Evolutionary conservation across 2,888 invertebrate species (phyloP).

Genomic region (Rotaria macrura): DNA sequence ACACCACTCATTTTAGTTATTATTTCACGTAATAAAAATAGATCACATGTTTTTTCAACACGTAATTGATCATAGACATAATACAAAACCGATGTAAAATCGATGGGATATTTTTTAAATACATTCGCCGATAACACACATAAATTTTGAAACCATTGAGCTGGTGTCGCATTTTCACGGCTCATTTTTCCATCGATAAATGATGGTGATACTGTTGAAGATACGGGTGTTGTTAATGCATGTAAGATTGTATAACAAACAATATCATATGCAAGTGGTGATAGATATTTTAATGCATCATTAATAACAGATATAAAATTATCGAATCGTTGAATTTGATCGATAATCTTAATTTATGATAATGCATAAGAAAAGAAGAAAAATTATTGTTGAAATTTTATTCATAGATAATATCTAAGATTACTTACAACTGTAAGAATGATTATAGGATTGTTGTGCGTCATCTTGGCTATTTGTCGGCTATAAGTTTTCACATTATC

Average conservation of each 20-base stretch:
- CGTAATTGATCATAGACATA: slow-evolving; percentile 84
- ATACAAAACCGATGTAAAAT: slow-evolving; percentile 82
- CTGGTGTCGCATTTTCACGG: slow-evolving; percentile 27
- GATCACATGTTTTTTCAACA: slow-evolving; percentile 52
- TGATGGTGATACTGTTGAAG: not conserved
- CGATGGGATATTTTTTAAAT: slow-evolving; percentile 91
- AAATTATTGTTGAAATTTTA: not conserved
- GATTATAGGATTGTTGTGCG: slow-evolving; percentile 85
- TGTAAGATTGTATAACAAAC: slow-evolving; percentile 60
- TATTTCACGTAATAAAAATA: slow-evolving; percentile 81
- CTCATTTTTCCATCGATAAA: slow-evolving; percentile 29
- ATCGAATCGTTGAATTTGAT: slow-evolving; percentile 80
- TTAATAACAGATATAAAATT: slow-evolving; percentile 89
- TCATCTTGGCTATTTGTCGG: slow-evolving; percentile 83
- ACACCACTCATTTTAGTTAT: slow-evolving; percentile 99
- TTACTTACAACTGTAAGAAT: slow-evolving; percentile 70
- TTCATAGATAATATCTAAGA: not conserved
- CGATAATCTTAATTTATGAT: slow-evolving; percentile 54
- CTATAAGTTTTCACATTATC: slow-evolving; percentile 96
- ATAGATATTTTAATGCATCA: slow-evolving; percentile 88
- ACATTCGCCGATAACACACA: slow-evolving; percentile 89
- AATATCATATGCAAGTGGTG: slow-evolving; percentile 84
- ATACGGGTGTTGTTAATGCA: slow-evolving; percentile 29
- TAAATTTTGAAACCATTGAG: slow-evolving; percentile 52
- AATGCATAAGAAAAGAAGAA: too few relatives aligned